Evolutionary conservation across 2,113 vertebrate genomes (phyloP).

Genomic region (Spilogale gracilis): DNA sequence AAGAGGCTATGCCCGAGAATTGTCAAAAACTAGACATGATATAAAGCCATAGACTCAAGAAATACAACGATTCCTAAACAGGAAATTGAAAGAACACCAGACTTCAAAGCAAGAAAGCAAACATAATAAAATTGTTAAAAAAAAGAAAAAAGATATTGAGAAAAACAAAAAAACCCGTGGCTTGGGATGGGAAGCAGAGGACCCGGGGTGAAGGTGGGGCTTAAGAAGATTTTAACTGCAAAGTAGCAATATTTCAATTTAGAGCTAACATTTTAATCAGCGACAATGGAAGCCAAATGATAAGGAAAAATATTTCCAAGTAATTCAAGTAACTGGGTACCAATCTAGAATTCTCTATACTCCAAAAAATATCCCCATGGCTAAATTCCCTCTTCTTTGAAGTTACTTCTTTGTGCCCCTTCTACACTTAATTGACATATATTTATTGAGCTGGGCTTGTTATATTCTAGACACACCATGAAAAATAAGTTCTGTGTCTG

Average conservation of each 20-base stretch:
- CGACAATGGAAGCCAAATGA: neutral
- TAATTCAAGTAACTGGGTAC: neutral
- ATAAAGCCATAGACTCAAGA: neutral
- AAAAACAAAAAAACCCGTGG: neutral
- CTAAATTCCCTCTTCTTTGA: neutral
- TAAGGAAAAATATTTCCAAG: neutral
- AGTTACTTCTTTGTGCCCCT: neutral
- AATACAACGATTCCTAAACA: neutral
- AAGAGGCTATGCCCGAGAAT: neutral
- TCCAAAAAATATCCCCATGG: neutral
- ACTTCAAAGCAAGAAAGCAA: neutral
- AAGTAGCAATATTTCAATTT: neutral
- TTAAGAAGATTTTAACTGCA: neutral
- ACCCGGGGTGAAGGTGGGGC: fast-evolving
- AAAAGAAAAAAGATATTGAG: neutral
- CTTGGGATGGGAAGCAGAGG: fast-evolving
- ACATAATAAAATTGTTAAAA: neutral
- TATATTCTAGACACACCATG: neutral
- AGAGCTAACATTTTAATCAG: neutral
- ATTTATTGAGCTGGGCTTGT: neutral
- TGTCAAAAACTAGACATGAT: neutral
- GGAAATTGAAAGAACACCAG: neutral
- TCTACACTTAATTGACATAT: neutral
- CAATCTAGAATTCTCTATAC: neutral
- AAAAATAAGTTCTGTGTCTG: neutral